Percentiles rank a stretch among this genome's conserved stretches.
These are phyloP conservation scores for Girardinus metallicus DNA, from an alignment of 2,797 vertebrate species.

Conservation along the genomic window DNA sequence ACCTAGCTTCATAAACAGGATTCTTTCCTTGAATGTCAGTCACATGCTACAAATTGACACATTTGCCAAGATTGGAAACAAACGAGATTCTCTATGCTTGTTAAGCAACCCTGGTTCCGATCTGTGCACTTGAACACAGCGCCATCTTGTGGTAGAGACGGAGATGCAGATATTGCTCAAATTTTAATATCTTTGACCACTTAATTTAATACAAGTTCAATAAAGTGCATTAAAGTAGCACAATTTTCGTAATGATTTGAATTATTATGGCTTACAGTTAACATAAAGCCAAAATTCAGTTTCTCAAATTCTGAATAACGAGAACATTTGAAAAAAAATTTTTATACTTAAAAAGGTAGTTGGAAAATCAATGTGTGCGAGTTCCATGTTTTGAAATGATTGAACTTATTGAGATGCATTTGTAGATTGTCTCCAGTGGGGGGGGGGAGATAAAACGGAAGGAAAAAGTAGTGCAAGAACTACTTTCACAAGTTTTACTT, in stretches of 20 bases:
- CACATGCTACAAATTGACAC: not conserved
- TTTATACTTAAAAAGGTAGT: not conserved
- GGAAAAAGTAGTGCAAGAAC: not conserved
- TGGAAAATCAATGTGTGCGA: not conserved
- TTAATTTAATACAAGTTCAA: not conserved
- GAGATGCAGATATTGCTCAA: not conserved
- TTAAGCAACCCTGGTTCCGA: not conserved
- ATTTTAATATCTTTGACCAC: not conserved
- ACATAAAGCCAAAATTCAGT: not conserved
- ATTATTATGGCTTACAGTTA: not conserved
- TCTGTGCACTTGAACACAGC: constrained; percentile 15
- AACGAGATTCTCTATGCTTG: constrained; percentile 17
- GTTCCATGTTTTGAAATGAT: not conserved
- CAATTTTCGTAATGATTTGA: not conserved
- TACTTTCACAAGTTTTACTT: constrained; percentile 55
- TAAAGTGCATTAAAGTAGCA: not conserved
- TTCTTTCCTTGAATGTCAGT: not conserved
- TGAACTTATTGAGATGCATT: not conserved
- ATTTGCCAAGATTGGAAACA: constrained; percentile 2
- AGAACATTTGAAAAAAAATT: not conserved
- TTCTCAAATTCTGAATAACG: not conserved
- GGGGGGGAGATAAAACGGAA: not conserved
- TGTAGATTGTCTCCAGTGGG: not conserved
- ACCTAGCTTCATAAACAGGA: not conserved
- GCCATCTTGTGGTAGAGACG: constrained; percentile 64